phyloP scores from a whole-genome alignment of 2,113 vertebrate genomes.

The Sminthopsis crassicaudata region DNA sequence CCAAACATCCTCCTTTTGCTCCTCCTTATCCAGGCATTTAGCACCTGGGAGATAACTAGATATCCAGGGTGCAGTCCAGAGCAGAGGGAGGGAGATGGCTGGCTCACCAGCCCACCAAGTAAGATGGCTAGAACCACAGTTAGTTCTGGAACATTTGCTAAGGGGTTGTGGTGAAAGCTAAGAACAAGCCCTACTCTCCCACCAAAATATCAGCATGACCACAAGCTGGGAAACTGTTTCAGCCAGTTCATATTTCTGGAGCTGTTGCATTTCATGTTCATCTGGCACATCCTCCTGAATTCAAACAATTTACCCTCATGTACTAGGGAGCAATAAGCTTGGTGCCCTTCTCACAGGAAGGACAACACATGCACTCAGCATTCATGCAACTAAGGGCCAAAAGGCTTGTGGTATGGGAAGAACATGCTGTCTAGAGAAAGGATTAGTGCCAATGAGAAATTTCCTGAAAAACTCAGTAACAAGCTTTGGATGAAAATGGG shows the following conservation, averaged over 20 bases:
- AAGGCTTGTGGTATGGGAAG: background rate
- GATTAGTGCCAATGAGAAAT: background rate
- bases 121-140: background rate
- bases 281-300: background rate
- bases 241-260: background rate
- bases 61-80: background rate
- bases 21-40: fast-evolving
- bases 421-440: fast-evolving
- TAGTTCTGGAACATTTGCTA: conserved; percentile 9
- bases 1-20: background rate
- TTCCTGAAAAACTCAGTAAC: background rate
- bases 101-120: background rate
- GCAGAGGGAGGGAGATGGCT: no score
- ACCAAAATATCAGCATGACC: background rate
- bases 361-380: no score
- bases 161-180: conserved; percentile 14
- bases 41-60: background rate
- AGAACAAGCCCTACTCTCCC: background rate
- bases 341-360: background rate
- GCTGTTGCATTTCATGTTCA: background rate
- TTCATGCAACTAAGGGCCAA: background rate
- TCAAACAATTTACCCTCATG: background rate
- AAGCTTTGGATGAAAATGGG: background rate
- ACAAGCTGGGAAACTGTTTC: background rate
- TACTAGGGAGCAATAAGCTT: background rate